These are phyloP conservation scores for Zapornia atra DNA, from an alignment of 2,113 vertebrate species.

Conservation along the genomic window DNA sequence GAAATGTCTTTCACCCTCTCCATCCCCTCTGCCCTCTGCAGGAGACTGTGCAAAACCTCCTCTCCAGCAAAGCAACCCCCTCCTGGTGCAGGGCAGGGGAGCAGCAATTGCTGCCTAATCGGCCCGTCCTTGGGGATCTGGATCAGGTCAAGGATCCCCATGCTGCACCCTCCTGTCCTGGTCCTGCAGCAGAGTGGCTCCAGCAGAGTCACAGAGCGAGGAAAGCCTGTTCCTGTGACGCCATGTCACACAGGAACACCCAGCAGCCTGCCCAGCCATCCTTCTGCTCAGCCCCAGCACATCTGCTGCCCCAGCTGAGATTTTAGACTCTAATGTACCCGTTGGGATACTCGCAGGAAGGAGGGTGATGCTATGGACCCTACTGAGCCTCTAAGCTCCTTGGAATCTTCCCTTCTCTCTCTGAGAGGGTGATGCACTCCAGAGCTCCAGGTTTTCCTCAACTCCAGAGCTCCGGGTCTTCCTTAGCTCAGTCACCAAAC, in stretches of 20 bases:
- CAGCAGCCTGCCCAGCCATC: background rate
- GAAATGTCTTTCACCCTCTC: background rate
- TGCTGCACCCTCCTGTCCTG: rapidly evolving
- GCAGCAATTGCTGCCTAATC: background rate
- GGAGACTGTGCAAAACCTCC: background rate
- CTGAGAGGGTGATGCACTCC: background rate
- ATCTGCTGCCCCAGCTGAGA: background rate
- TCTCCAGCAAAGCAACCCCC: background rate
- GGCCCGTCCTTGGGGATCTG: background rate
- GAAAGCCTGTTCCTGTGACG: background rate
- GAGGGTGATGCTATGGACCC: background rate
- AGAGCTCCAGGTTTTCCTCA: background rate
- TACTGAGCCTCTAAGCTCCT: rapidly evolving
- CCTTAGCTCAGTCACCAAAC: background rate
- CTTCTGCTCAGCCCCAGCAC: background rate
- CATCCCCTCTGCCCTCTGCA: background rate
- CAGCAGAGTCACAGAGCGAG: background rate
- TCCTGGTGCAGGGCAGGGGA: background rate
- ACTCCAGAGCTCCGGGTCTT: background rate
- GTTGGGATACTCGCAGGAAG: rapidly evolving
- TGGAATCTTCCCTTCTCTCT: background rate
- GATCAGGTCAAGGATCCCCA: background rate
- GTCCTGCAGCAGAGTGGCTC: background rate
- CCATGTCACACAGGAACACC: rapidly evolving
- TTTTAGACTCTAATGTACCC: rapidly evolving